Base-by-base conservation (phyloP, 2,797 vertebrate genomes). In the Hemitrygon akajei region DNA sequence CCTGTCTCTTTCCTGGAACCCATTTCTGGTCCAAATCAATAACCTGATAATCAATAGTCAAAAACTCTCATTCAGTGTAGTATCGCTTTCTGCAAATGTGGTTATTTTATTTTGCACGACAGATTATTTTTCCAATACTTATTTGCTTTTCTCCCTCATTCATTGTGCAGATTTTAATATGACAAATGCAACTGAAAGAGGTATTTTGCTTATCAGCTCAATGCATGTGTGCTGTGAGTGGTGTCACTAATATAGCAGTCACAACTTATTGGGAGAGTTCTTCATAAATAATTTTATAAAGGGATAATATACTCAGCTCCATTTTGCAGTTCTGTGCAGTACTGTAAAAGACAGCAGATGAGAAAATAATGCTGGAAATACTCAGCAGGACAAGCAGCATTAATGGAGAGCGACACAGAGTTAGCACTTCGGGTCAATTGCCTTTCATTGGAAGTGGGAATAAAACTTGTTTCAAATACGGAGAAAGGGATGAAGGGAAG, bases 141-240 rank as follows among this genome's bases (percentile, higher is more conserved):
- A 93, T 93, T 93, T 93, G 91, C 91, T 93, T 94, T 95, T 95
- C 94, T 94, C 87, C 95, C 95, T 94, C 94, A 58, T 95, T 95
- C 87, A 91, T 47, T 93, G 71, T 94, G 91, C 94, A 96, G 95
- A 89, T 95, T 77, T 95, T 96, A 95, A 95, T 81, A 94, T 95
- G 95, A 95, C 94, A 94, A 73, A 95, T 94, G 94, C 95, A 93
- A 58, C 94, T 96, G 94, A 96, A 93, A 94, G 95, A 95, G 94
- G 95, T 96, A 95, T 95, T 96, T 95, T 76, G 91, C 91, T 40
- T 47, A 93, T 58, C 7, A 93, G 86, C 25, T 47, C 94, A 0
- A 0, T 58, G 94, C 91, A 0, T 0, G 95, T 95, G 95, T 96
- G 95, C 93, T 94, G 95, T 95, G 95, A 69, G 82, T 89, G 86